Evolutionary conservation across 1,140 invertebrate genomes (phyloP).

Genomic region (Euura lappo): DNA sequence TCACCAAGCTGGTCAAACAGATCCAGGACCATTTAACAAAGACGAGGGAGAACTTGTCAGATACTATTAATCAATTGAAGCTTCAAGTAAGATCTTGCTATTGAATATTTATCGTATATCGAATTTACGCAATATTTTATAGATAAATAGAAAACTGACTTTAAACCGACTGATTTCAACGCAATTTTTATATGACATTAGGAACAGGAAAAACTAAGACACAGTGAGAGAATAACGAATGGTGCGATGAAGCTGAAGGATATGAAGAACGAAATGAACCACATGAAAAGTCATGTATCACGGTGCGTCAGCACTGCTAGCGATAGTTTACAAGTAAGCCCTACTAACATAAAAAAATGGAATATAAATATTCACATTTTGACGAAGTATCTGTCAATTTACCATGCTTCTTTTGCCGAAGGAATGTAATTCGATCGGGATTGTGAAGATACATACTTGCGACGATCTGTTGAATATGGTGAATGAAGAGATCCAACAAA

Average conservation of each 20-base stretch:
- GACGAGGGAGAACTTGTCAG: constrained; percentile 40
- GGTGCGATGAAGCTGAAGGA: constrained; percentile 46
- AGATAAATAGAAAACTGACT: constrained; percentile 18
- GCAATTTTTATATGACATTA: constrained; percentile 18
- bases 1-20: constrained; percentile 39
- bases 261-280: constrained; percentile 54
- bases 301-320: not conserved
- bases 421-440: constrained; percentile 32
- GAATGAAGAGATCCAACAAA: constrained; percentile 50
- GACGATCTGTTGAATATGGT: constrained; percentile 42
- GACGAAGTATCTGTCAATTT: not conserved
- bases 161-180: too few relatives aligned
- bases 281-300: constrained; percentile 13
- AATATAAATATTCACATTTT: not conserved
- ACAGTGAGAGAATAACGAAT: constrained; percentile 42
- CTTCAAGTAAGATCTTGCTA: constrained; percentile 37
- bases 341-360: too few relatives aligned
- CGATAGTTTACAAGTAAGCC: not conserved
- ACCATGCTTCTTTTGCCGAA: constrained; percentile 24
- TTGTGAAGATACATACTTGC: constrained; percentile 33
- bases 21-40: constrained; percentile 43
- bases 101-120: not conserved
- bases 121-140: not conserved
- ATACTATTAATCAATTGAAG: constrained; percentile 39
- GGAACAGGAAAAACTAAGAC: constrained; percentile 46